Percentiles rank a stretch among this genome's conserved stretches.
Conservation (phyloP, 2,888 invertebrate genomes). For the Heteromyza rotundicornis region DNA sequence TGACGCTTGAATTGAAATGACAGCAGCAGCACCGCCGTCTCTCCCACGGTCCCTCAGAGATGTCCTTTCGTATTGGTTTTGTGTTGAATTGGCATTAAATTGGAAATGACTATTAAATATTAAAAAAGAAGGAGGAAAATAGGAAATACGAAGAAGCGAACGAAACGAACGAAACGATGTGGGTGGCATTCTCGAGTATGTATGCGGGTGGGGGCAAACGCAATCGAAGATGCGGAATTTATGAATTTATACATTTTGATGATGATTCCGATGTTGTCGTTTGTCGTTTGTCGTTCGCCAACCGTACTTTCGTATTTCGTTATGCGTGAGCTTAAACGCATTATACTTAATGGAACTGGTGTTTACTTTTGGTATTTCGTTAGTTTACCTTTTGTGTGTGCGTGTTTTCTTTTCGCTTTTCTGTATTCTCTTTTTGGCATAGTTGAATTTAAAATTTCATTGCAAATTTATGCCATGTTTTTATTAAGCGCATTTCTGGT, state of each 20-base stretch:
- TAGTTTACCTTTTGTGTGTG: not conserved
- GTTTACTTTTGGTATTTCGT: not conserved
- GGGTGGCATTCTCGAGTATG: too few relatives aligned
- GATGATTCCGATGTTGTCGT: too few relatives aligned
- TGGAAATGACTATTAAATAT: conserved; percentile 7
- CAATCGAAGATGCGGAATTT: not conserved
- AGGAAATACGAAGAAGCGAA: not conserved
- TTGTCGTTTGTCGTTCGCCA: too few relatives aligned
- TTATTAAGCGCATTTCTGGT: too few relatives aligned
- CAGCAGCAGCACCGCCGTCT: conserved; percentile 38
- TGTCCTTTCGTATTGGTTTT: not conserved
- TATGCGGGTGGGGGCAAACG: too few relatives aligned
- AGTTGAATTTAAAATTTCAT: too few relatives aligned
- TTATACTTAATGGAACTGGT: not conserved
- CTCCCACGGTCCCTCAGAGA: not conserved
- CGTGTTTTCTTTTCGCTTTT: not conserved
- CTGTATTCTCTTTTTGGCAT: not conserved
- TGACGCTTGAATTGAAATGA: conserved; percentile 54
- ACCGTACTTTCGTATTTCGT: not conserved
- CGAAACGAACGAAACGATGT: too few relatives aligned
- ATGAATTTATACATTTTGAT: conserved; percentile 8
- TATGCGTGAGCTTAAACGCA: not conserved
- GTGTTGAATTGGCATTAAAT: not conserved
- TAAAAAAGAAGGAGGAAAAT: not conserved
- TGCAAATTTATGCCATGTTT: too few relatives aligned